A percentile compares a stretch with the other conserved stretches of the same genome.
phyloP scores from a whole-genome alignment of 1,140 invertebrate genomes.

The Bombus consobrinus region DNA sequence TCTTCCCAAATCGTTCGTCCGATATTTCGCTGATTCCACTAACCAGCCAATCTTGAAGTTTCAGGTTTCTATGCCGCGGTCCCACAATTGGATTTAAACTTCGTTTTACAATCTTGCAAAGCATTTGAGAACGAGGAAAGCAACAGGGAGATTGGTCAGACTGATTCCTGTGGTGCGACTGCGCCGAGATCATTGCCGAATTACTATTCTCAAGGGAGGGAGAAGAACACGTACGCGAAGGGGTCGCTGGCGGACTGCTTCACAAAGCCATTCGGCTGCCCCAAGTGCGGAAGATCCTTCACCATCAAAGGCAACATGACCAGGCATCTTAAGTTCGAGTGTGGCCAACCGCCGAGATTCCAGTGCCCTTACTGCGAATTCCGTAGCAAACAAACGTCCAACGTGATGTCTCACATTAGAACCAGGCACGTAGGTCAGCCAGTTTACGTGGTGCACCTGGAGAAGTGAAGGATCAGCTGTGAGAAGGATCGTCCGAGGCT shows the following conservation, averaged over 20 bases:
- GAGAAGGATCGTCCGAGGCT: too few species aligned
- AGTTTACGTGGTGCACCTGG: slow-evolving; percentile 70
- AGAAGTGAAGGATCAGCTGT: slow-evolving; percentile 28
- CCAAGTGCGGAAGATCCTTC: slow-evolving; percentile 80
- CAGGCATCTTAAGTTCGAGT: slow-evolving; percentile 87
- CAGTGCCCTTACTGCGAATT: slow-evolving; percentile 84
- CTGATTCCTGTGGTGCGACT: background rate
- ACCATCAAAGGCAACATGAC: slow-evolving; percentile 81
- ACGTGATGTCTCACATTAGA: slow-evolving; percentile 72
- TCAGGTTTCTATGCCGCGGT: slow-evolving; percentile 64
- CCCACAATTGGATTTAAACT: slow-evolving; percentile 63
- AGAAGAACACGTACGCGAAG: slow-evolving; percentile 43
- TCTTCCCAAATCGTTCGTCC: background rate
- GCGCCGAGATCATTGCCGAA: slow-evolving; percentile 19
- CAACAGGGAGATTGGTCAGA: slow-evolving; percentile 30
- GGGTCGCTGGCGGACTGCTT: slow-evolving; percentile 31
- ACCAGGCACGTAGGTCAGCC: slow-evolving; percentile 65
- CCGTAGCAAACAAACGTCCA: slow-evolving; percentile 75
- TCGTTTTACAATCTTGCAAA: slow-evolving; percentile 60
- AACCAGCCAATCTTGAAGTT: slow-evolving; percentile 58
- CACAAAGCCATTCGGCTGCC: slow-evolving; percentile 71
- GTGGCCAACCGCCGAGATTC: slow-evolving; percentile 87
- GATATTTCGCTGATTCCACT: background rate
- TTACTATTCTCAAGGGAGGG: slow-evolving; percentile 47
- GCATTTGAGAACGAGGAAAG: slow-evolving; percentile 44